A percentile compares a stretch with the other conserved stretches of the same genome.
These are phyloP conservation scores for Acrobasis repandana DNA, from an alignment of 2,888 invertebrate genomes.

Conservation along the genomic window DNA sequence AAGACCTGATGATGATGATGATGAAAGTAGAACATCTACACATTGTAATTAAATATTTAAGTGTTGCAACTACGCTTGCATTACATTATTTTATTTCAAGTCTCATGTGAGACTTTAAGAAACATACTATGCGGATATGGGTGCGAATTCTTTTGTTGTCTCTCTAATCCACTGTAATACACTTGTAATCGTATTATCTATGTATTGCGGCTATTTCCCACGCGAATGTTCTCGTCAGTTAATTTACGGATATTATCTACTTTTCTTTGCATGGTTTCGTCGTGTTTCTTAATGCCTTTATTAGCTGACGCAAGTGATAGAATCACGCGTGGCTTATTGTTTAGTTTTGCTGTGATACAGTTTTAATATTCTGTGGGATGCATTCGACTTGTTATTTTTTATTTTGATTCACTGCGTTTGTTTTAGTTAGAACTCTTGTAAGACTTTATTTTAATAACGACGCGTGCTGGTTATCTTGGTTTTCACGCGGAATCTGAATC, in stretches of 20 bases:
- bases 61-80: slow-evolving; percentile 24
- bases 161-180: slow-evolving; percentile 25
- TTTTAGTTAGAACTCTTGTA: too few species aligned
- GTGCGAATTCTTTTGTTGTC: slow-evolving; percentile 44
- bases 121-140: slow-evolving; percentile 25
- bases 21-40: neutral
- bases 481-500: too few species aligned
- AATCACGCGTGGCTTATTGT: slow-evolving; percentile 2
- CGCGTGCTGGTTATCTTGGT: too few species aligned
- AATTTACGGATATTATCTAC: slow-evolving; percentile 32
- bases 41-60: neutral
- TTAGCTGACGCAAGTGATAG: slow-evolving; percentile 8
- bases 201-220: slow-evolving; percentile 38
- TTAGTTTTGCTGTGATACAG: neutral
- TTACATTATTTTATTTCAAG: slow-evolving; percentile 35
- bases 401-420: too few species aligned
- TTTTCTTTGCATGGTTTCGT: slow-evolving; percentile 33
- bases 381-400: too few species aligned
- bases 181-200: slow-evolving; percentile 36
- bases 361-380: slow-evolving; percentile 2
- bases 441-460: too few species aligned
- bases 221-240: slow-evolving; percentile 33
- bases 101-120: slow-evolving; percentile 26
- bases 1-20: too few species aligned
- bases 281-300: slow-evolving; percentile 31